These are phyloP conservation scores for Sicus ferrugineus DNA, from an alignment of 2,888 invertebrate species.

Conservation along the genomic window DNA sequence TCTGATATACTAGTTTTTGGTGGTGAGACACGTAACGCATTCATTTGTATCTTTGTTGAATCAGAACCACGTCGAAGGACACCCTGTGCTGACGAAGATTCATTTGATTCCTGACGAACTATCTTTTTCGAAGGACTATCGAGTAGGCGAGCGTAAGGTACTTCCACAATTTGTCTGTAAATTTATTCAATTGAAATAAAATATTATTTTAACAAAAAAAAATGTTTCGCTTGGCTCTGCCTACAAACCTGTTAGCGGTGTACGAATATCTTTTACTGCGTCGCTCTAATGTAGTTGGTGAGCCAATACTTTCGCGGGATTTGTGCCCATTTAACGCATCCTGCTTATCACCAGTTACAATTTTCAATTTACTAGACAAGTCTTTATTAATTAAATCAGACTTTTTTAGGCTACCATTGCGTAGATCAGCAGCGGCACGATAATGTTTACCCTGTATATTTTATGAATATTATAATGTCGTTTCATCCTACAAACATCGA, in stretches of 20 bases:
- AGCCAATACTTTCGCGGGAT: constrained; percentile 63
- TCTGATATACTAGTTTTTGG: constrained; percentile 87
- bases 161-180: constrained; percentile 65
- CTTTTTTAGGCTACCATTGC: constrained; percentile 59
- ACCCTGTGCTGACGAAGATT: constrained; percentile 65
- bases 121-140: constrained; percentile 69
- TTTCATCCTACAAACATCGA: neutral
- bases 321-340: constrained; percentile 54
- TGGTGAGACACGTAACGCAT: constrained; percentile 66
- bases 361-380: constrained; percentile 55
- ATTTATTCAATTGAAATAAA: neutral
- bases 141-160: constrained; percentile 81
- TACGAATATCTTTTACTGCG: constrained; percentile 71
- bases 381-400: constrained; percentile 52
- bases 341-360: constrained; percentile 50
- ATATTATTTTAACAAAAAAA: neutral
- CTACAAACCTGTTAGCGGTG: constrained; percentile 29
- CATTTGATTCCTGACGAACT: constrained; percentile 63
- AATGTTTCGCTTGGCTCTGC: neutral
- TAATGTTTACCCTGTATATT: constrained; percentile 54
- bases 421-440: constrained; percentile 55
- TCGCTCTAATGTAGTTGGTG: constrained; percentile 61
- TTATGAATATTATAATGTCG: neutral
- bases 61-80: constrained; percentile 68
- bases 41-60: constrained; percentile 53